Evolutionary conservation across 2,113 vertebrate genomes (phyloP).

Genomic region (Columbina picui): DNA sequence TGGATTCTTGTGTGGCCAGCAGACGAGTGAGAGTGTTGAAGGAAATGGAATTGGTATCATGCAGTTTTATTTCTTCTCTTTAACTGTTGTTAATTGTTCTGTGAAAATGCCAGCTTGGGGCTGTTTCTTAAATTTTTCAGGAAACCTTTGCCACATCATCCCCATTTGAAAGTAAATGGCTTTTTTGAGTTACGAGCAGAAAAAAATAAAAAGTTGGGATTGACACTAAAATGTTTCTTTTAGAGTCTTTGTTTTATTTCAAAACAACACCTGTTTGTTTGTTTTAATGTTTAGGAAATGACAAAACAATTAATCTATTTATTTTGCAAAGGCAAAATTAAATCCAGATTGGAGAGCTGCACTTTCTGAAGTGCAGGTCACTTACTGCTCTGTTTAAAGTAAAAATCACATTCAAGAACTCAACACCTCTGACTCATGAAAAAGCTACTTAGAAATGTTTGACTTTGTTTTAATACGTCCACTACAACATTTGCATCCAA

Average conservation of each 20-base stretch:
- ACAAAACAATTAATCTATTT: conserved; percentile 30
- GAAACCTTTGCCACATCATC: not conserved
- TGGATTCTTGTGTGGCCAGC: not conserved
- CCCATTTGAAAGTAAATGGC: not conserved
- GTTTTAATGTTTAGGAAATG: conserved; percentile 21
- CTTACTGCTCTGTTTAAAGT: not conserved
- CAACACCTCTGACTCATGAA: not conserved
- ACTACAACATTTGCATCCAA: not conserved
- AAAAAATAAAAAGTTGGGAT: not conserved
- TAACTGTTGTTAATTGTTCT: not conserved
- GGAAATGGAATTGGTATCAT: not conserved
- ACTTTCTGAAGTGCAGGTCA: conserved; percentile 21
- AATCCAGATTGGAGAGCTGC: not conserved
- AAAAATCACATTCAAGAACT: conserved; percentile 27
- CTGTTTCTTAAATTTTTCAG: not conserved
- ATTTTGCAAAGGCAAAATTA: not conserved
- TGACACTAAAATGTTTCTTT: not conserved
- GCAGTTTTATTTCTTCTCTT: not conserved
- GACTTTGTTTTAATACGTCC: not conserved
- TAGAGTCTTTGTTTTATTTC: conserved; percentile 26
- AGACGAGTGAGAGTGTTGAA: not conserved
- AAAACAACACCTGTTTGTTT: conserved; percentile 60
- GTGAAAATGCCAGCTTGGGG: not conserved
- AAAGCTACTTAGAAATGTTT: not conserved
- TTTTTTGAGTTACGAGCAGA: not conserved